Conservation (phyloP, 1,140 invertebrate genomes). For the Reticulitermes speratus region DNA sequence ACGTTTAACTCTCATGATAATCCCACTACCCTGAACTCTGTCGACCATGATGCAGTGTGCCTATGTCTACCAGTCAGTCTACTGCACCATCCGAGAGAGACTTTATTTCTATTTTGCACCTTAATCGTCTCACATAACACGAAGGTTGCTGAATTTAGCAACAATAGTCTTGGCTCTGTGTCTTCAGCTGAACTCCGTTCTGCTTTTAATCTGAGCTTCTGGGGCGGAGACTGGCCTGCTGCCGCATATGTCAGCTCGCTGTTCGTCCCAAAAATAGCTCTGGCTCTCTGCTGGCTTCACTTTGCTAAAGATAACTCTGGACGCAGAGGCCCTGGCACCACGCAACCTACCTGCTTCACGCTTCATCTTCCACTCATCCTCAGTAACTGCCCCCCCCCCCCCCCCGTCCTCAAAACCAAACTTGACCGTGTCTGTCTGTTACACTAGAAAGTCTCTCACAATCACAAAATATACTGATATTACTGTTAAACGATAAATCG, state of each 20-base stretch:
- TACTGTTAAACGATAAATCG: background rate
- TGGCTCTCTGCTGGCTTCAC: background rate
- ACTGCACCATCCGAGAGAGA: too few relatives aligned
- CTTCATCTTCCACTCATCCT: background rate
- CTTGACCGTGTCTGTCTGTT: background rate
- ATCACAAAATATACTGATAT: background rate
- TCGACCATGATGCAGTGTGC: too few relatives aligned
- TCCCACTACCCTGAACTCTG: too few relatives aligned
- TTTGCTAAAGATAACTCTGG: slow-evolving; percentile 22
- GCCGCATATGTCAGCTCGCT: background rate
- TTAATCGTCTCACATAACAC: background rate
- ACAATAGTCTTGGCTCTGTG: background rate
- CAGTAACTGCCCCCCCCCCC: too few relatives aligned
- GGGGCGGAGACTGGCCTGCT: background rate
- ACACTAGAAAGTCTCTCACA: background rate
- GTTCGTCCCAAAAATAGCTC: background rate
- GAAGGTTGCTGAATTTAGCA: background rate
- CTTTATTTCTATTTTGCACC: too few relatives aligned
- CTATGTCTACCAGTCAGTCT: too few relatives aligned
- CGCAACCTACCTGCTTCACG: slow-evolving; percentile 2
- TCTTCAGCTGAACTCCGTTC: background rate
- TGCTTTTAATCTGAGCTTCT: slow-evolving; percentile 13
- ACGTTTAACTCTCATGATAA: too few relatives aligned
- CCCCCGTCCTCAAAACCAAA: too few relatives aligned
- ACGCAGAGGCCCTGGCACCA: background rate